phyloP scores from a whole-genome alignment of 1,140 invertebrate species.

The Linepithema humile region DNA sequence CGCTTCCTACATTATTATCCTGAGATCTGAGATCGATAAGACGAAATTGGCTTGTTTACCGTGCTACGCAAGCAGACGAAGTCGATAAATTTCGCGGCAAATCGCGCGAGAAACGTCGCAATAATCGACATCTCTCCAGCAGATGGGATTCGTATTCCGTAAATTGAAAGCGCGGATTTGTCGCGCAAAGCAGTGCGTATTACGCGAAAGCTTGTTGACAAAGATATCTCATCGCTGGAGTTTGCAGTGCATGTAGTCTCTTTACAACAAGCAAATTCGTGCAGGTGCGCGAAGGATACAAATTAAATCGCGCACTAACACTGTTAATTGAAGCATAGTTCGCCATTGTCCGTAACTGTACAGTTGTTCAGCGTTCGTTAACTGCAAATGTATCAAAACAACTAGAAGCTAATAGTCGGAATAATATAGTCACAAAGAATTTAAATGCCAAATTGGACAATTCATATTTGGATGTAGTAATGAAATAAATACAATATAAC shows the following conservation, averaged over 20 bases:
- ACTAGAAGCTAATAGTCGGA: not conserved
- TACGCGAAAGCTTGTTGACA: not conserved
- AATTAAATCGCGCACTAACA: conserved; percentile 31
- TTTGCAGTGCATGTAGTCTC: conserved; percentile 18
- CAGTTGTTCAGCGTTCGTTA: not conserved
- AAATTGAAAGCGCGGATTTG: conserved; percentile 46
- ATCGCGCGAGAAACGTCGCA: not conserved
- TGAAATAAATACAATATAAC: too few relatives aligned
- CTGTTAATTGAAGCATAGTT: conserved; percentile 20
- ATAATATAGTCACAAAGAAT: not conserved
- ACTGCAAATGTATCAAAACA: not conserved
- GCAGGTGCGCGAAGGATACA: not conserved
- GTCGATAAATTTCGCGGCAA: conserved; percentile 31
- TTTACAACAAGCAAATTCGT: conserved; percentile 25
- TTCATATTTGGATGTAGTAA: too few relatives aligned
- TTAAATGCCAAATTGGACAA: too few relatives aligned
- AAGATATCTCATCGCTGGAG: conserved; percentile 43
- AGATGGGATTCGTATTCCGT: conserved; percentile 6
- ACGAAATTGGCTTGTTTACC: conserved; percentile 21
- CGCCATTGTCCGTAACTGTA: not conserved
- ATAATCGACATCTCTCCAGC: conserved; percentile 31
- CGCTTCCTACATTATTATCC: not conserved
- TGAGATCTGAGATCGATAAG: not conserved
- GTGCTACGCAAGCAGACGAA: not conserved
- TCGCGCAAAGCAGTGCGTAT: not conserved